Percentiles rank a stretch among this genome's conserved stretches.
Conservation (phyloP, 2,888 invertebrate genomes). For the Meliscaeva auricollis region DNA sequence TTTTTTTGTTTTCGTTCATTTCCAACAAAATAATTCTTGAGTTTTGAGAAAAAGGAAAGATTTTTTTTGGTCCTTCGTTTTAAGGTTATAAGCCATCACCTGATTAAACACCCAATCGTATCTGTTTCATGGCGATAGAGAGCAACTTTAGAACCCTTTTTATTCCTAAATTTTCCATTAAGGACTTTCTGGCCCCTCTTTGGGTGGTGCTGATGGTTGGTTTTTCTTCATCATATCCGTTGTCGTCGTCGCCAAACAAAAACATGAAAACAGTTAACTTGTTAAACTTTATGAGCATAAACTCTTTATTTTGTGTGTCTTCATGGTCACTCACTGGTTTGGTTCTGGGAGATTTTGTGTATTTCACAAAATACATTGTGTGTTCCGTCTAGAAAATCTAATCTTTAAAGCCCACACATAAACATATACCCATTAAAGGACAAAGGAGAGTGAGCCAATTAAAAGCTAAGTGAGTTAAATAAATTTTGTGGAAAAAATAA, state of each 20-base stretch:
- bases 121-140: constrained; percentile 29
- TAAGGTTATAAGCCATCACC: constrained; percentile 15
- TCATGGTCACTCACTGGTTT: constrained; percentile 2
- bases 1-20: background rate
- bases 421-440: constrained; percentile 6
- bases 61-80: background rate
- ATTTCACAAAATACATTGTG: too few relatives aligned
- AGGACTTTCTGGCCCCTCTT: background rate
- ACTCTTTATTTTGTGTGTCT: background rate
- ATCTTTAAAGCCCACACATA: constrained; percentile 9
- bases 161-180: constrained; percentile 18
- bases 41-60: constrained; percentile 8
- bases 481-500: constrained; percentile 47
- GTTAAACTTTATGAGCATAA: constrained; percentile 19
- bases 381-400: constrained; percentile 18
- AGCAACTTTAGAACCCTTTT: background rate
- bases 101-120: constrained; percentile 39
- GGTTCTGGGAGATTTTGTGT: constrained; percentile 4
- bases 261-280: constrained; percentile 14
- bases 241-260: too few relatives aligned
- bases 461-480: constrained; percentile 64
- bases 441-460: constrained; percentile 51
- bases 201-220: background rate
- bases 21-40: background rate
- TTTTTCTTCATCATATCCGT: too few relatives aligned